Evolutionary conservation across 2,113 vertebrate species (phyloP), one percentile per base, ranked within the genome.

Genomic region (Cebus imitator): DNA sequence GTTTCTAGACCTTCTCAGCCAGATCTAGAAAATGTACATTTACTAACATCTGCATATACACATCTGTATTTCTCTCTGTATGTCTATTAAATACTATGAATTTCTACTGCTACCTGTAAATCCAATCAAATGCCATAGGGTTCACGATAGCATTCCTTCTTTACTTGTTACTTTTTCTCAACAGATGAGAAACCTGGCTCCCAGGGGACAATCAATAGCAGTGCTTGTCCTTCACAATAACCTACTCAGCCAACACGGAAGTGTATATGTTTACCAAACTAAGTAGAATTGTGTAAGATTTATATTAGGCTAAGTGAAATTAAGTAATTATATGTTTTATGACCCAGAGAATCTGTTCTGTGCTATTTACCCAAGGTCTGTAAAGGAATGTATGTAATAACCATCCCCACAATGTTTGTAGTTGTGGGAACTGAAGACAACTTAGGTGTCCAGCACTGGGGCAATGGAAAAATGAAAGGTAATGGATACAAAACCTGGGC

Each of bases 61-160:
- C 16, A 76, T 5, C 45, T 52, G 5, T 30, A n/a, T 27, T 61
- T 81, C 55, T 43, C n/a, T 64, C 61, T 64, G 5, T 64, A 14
- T 1, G 4, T 57, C 12, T 57, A 27, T 27, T 45, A 11, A 68
- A 23, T 73, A 20, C 45, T 45, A 25, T 7, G 8, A 45, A n/a
- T 40, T 75, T 57, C 55, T 55, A 30, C 7, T 9, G 61, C 40
- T 4, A 32, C 12, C 32, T 86, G 32, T 55, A 66, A 58, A 91
- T 80, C 20, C 4, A 37, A 1, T 5, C 35, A 21, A 70, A 32
- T 0, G 23, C 13, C 30, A 3, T 0, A 57, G 13, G 18, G 21
- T 10, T 57, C 9, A 6, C 4, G 1, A n/a, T 18, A 48, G 17
- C 84, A 43, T 87, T n/a, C 40, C 27, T 81, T 79, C 45, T 61